phyloP scores from a whole-genome alignment of 2,888 invertebrate genomes.

The Dorcus hopei region DNA sequence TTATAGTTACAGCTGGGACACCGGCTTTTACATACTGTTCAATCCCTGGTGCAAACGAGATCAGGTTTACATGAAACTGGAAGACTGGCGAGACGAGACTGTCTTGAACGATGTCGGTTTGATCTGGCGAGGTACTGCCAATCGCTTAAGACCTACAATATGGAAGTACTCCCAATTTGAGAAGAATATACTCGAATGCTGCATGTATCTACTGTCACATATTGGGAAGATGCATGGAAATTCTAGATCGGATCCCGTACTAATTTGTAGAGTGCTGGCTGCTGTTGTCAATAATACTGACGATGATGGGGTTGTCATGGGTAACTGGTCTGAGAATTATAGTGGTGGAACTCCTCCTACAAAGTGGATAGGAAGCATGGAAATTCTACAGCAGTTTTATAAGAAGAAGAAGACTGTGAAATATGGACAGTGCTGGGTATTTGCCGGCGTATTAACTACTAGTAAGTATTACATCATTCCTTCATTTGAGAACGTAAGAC shows the following conservation, averaged over 20 bases:
- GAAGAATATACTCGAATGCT: slow-evolving; percentile 75
- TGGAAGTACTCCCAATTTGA: slow-evolving; percentile 94
- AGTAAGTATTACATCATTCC: slow-evolving; percentile 48
- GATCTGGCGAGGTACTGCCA: slow-evolving; percentile 87
- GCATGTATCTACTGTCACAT: slow-evolving; percentile 68
- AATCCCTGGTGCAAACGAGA: slow-evolving; percentile 85
- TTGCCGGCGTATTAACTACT: slow-evolving; percentile 85
- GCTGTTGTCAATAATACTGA: slow-evolving; percentile 86
- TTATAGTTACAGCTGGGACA: slow-evolving; percentile 72
- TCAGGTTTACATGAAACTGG: slow-evolving; percentile 63
- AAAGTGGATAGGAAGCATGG: slow-evolving; percentile 85
- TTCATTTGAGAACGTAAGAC: too few relatives aligned
- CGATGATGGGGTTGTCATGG: slow-evolving; percentile 80
- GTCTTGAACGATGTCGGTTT: slow-evolving; percentile 83
- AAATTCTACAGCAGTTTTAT: slow-evolving; percentile 81
- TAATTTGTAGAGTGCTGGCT: slow-evolving; percentile 75
- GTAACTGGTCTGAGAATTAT: slow-evolving; percentile 87
- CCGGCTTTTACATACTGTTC: slow-evolving; percentile 77
- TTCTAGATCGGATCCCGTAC: slow-evolving; percentile 73
- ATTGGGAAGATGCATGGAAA: slow-evolving; percentile 61
- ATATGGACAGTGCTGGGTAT: slow-evolving; percentile 96
- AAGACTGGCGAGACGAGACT: slow-evolving; percentile 76
- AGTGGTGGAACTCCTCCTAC: slow-evolving; percentile 82
- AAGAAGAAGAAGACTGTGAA: slow-evolving; percentile 83
- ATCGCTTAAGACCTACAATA: slow-evolving; percentile 75